Percentiles rank a stretch among this genome's conserved stretches.
These are phyloP conservation scores for Caenorhabditis brenneri DNA, from an alignment of 1,140 invertebrate genomes.

Conservation along the genomic window DNA sequence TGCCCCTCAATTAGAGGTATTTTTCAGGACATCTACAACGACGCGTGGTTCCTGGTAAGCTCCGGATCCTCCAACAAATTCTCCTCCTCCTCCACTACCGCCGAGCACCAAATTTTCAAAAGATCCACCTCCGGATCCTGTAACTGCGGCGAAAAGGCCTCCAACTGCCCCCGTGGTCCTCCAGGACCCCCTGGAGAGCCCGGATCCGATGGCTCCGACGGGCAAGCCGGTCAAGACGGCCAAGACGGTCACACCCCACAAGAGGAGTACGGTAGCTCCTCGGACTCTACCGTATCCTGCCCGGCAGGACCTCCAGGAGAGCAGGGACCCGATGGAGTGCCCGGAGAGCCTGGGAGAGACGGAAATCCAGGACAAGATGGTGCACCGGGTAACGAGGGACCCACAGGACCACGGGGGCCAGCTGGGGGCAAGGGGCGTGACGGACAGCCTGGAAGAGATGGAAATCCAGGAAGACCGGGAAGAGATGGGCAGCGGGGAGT, in stretches of 20 bases:
- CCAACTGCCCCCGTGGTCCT: constrained; percentile 37
- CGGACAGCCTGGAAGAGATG: constrained; percentile 34
- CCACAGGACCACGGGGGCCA: background rate
- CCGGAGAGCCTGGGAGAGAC: constrained; percentile 11
- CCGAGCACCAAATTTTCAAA: background rate
- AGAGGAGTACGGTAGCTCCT: background rate
- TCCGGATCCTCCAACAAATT: background rate
- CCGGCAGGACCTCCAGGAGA: constrained; percentile 35
- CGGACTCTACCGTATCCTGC: background rate
- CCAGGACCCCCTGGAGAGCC: constrained; percentile 40
- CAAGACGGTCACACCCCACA: background rate
- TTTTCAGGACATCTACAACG: constrained; percentile 26
- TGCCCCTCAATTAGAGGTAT: too few species aligned
- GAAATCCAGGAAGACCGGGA: constrained; percentile 44
- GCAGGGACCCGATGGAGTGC: background rate
- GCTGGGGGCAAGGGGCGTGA: background rate
- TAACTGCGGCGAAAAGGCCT: constrained; percentile 35
- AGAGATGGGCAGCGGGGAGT: constrained; percentile 40
- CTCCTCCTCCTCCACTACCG: background rate
- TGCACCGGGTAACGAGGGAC: constrained; percentile 1
- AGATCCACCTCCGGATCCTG: background rate
- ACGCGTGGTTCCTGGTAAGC: constrained; percentile 28
- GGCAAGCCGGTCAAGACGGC: background rate
- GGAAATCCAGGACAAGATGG: constrained; percentile 16
- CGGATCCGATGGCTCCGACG: constrained; percentile 16